phyloP scores from a whole-genome alignment of 2,113 vertebrate genomes.

The Apodemus sylvaticus region DNA sequence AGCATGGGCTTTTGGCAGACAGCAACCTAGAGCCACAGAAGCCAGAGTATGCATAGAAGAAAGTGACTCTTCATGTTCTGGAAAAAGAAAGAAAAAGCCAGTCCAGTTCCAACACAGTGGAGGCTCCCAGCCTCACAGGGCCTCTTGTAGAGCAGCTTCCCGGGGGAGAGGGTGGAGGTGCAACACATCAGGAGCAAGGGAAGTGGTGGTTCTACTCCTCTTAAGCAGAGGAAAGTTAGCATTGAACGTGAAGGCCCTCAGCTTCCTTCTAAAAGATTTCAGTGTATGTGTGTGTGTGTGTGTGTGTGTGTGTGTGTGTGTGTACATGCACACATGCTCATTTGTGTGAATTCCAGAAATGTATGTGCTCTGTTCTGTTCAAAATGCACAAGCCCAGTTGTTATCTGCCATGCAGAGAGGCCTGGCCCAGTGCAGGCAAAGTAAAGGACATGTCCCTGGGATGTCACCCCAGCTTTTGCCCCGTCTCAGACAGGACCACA shows the following conservation, averaged over 20 bases:
- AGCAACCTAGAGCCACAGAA: neutral
- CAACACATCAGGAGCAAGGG: neutral
- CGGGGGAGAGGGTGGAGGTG: no score
- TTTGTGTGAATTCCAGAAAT: neutral
- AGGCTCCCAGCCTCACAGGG: neutral
- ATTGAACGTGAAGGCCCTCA: neutral
- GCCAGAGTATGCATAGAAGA: neutral
- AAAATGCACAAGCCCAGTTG: neutral
- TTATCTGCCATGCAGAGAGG: neutral
- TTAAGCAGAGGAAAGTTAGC: neutral
- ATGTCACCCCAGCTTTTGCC: rapidly evolving
- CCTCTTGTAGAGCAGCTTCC: rapidly evolving
- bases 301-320: neutral
- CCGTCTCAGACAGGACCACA: neutral
- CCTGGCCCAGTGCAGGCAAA: no score
- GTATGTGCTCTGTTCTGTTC: rapidly evolving
- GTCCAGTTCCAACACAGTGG: neutral
- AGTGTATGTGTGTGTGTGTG: neutral
- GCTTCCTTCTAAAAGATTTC: neutral
- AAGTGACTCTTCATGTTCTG: neutral
- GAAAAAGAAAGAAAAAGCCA: neutral
- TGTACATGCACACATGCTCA: neutral
- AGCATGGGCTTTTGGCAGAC: neutral
- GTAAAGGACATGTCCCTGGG: rapidly evolving
- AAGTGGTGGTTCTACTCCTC: neutral